Evolutionary conservation across 2,113 vertebrate genomes (phyloP).

Genomic region (Oreochromis spilurus): DNA sequence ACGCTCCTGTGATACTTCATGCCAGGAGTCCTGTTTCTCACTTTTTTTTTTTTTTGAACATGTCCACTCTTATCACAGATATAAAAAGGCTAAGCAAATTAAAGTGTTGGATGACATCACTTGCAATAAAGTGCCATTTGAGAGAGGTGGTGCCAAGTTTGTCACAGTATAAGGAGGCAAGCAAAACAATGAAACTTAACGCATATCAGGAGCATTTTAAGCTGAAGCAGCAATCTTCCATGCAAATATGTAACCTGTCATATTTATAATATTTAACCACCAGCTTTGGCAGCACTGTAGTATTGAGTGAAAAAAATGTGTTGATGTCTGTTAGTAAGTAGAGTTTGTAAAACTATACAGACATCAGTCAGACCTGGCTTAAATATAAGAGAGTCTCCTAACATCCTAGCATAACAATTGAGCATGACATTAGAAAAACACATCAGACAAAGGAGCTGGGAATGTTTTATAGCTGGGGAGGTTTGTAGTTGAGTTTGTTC

Average conservation of each 20-base stretch:
- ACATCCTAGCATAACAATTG: neutral
- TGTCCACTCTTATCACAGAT: slow-evolving; percentile 42
- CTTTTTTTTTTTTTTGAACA: slow-evolving; percentile 29
- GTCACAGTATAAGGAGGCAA: slow-evolving; percentile 10
- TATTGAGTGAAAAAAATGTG: neutral
- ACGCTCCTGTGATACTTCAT: slow-evolving; percentile 43
- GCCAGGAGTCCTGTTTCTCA: slow-evolving; percentile 44
- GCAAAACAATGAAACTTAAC: slow-evolving; percentile 17
- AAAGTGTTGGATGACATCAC: slow-evolving; percentile 48
- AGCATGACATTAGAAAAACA: neutral
- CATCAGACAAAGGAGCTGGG: neutral
- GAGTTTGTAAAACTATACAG: neutral
- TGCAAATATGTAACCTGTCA: neutral
- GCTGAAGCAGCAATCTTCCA: slow-evolving; percentile 7
- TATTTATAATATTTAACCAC: slow-evolving; percentile 13
- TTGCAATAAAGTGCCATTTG: slow-evolving; percentile 18
- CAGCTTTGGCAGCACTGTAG: neutral
- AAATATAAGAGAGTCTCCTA: neutral
- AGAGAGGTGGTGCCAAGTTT: slow-evolving; percentile 5
- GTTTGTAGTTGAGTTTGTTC: neutral
- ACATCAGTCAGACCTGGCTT: neutral
- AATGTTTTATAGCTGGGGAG: neutral
- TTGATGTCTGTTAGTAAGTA: neutral
- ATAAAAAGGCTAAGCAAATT: neutral
- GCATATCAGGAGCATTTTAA: neutral